Evolutionary conservation across 2,113 vertebrate genomes (phyloP).

Genomic region (Protomyctophum bolini): DNA sequence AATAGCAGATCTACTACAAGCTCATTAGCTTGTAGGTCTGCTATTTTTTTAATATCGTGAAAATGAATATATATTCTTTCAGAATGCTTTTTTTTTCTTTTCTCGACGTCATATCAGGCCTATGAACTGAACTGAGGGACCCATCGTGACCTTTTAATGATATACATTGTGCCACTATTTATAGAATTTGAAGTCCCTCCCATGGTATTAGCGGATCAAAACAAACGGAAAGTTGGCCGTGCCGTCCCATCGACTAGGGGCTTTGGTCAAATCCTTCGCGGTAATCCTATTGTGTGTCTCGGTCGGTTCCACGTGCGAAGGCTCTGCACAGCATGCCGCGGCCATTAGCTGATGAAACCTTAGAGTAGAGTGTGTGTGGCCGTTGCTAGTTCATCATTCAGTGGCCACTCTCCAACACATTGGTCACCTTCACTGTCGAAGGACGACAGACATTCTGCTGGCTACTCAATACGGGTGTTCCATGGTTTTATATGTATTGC

Average conservation of each 20-base stretch:
- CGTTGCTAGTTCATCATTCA: slow-evolving; percentile 6
- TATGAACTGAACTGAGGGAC: too few relatives aligned
- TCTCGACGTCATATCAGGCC: too few relatives aligned
- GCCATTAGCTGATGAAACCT: slow-evolving; percentile 11
- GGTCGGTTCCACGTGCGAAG: background rate
- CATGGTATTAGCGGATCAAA: slow-evolving; percentile 40
- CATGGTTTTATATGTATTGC: too few relatives aligned
- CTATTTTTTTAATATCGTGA: too few relatives aligned
- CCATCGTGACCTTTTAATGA: too few relatives aligned
- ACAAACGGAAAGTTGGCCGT: slow-evolving; percentile 14
- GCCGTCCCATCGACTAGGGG: background rate
- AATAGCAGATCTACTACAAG: too few relatives aligned
- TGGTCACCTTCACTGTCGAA: slow-evolving; percentile 28
- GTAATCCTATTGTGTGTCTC: background rate
- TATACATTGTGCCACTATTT: slow-evolving; percentile 35
- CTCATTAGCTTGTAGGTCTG: too few relatives aligned
- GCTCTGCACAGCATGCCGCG: background rate
- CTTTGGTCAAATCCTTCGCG: background rate
- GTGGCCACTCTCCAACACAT: background rate
- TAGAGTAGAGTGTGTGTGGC: background rate
- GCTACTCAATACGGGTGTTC: background rate
- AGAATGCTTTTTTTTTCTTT: too few relatives aligned
- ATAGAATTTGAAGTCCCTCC: slow-evolving; percentile 22
- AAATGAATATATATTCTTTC: too few relatives aligned
- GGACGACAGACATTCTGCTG: background rate